phyloP scores from a whole-genome alignment of 30 jellyfish, hydroid and myxozoan genomes.

The Cassiopea xamachana region DNA sequence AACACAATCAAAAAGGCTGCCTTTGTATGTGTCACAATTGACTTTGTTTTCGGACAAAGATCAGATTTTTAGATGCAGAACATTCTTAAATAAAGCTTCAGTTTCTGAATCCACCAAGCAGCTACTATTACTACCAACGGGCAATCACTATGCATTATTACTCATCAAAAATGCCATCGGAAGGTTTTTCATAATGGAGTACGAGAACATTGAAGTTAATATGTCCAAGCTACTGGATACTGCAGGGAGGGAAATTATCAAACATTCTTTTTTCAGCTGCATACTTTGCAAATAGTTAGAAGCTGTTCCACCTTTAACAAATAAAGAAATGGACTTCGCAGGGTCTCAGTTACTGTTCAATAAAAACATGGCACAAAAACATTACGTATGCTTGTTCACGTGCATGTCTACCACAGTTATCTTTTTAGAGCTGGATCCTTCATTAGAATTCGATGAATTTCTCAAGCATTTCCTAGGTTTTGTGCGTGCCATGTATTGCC shows the following conservation, averaged over 20 bases:
- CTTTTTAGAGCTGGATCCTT: slow-evolving; percentile 1
- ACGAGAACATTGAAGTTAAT: slow-evolving; percentile 46
- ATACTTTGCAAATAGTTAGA: slow-evolving; percentile 44
- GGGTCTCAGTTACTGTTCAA: slow-evolving; percentile 35
- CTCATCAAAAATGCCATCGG: slow-evolving; percentile 48
- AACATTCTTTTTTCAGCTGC: slow-evolving; percentile 19
- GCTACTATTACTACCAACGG: slow-evolving; percentile 54
- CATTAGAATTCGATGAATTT: slow-evolving; percentile 54
- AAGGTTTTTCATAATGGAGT: slow-evolving; percentile 62
- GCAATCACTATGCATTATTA: slow-evolving; percentile 21
- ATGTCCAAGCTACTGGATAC: slow-evolving; percentile 65
- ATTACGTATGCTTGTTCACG: slow-evolving; percentile 59
- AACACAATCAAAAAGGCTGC: slow-evolving; percentile 20
- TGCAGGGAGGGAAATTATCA: slow-evolving; percentile 65
- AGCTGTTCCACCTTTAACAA: slow-evolving; percentile 65
- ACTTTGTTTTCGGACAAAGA: slow-evolving; percentile 45
- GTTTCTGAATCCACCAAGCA: slow-evolving; percentile 51
- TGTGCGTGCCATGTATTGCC: slow-evolving; percentile 68
- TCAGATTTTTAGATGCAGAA: slow-evolving; percentile 56
- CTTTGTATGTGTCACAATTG: slow-evolving; percentile 51
- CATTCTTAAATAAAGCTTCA: slow-evolving; percentile 41
- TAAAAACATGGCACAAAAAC: slow-evolving; percentile 8
- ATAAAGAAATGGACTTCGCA: slow-evolving; percentile 58
- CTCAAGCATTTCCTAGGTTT: slow-evolving; percentile 68
- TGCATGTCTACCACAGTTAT: slow-evolving; percentile 35